Evolutionary conservation across 23 tunicate species (phyloP).

Genomic region (Trididemnum nubilum): DNA sequence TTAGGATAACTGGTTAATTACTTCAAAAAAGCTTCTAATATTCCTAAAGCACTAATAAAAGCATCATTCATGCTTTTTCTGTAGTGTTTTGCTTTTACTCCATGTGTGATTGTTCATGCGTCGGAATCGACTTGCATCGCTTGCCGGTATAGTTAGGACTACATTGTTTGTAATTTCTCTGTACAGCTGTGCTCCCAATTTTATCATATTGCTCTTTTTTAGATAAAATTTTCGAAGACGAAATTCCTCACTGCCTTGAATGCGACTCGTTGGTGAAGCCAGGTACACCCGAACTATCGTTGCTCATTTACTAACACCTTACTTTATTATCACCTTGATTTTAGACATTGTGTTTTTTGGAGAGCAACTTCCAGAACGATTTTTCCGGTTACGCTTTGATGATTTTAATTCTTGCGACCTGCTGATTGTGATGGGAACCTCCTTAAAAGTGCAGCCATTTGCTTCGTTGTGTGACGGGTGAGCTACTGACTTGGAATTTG

Average conservation of each 20-base stretch:
- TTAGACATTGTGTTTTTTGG: slow-evolving; percentile 90
- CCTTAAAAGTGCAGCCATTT: slow-evolving; percentile 88
- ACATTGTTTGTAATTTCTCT: too few relatives aligned
- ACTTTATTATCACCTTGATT: neutral
- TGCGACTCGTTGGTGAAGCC: slow-evolving; percentile 69
- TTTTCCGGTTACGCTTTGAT: slow-evolving; percentile 28
- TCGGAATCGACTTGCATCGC: too few relatives aligned
- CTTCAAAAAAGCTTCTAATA: too few relatives aligned
- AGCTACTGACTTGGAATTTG: neutral
- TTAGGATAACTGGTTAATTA: too few relatives aligned
- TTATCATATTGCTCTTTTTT: too few relatives aligned
- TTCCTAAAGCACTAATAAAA: too few relatives aligned
- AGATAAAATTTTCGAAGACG: slow-evolving; percentile 70
- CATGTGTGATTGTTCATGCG: too few relatives aligned
- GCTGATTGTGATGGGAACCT: slow-evolving; percentile 84
- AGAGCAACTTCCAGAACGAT: slow-evolving; percentile 61
- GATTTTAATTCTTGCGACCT: slow-evolving; percentile 77
- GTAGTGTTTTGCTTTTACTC: too few relatives aligned
- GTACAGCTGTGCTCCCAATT: too few relatives aligned
- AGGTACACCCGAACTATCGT: slow-evolving; percentile 53
- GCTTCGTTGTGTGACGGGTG: slow-evolving; percentile 58
- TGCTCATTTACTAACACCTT: neutral
- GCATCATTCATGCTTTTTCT: too few relatives aligned
- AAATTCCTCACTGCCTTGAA: slow-evolving; percentile 61
- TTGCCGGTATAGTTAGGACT: too few relatives aligned